Percentiles rank a stretch among this genome's conserved stretches.
Conservation (phyloP, 2,113 vertebrate genomes). For the Phalacrocorax carbo region DNA sequence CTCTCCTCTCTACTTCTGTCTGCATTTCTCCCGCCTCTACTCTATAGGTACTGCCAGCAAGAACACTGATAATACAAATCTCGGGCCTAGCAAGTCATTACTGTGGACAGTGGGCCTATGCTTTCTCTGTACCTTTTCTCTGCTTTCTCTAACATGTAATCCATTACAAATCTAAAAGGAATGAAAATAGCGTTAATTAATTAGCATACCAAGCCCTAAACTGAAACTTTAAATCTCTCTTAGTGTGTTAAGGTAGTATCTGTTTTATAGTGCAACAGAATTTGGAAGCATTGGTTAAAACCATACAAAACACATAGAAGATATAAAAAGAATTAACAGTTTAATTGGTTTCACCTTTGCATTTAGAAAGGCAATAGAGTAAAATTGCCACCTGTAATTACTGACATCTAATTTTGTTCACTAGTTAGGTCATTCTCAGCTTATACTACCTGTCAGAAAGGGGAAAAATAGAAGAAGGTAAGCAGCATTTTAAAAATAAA, state of each 20-base stretch:
- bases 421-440: constrained; percentile 58
- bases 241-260: constrained; percentile 29
- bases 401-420: constrained; percentile 30
- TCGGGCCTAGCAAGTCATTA: background rate
- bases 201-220: constrained; percentile 28
- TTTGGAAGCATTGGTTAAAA: constrained; percentile 59
- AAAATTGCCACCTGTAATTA: constrained; percentile 55
- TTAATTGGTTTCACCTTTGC: constrained; percentile 68
- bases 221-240: constrained; percentile 50
- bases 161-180: constrained; percentile 29
- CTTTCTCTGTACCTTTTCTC: background rate
- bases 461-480: constrained; percentile 13
- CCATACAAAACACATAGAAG: constrained; percentile 35
- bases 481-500: background rate
- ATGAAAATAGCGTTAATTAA: constrained; percentile 21
- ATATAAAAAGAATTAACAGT: constrained; percentile 59
- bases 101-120: background rate
- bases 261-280: constrained; percentile 39
- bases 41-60: fast-evolving
- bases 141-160: background rate
- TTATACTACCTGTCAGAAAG: constrained; percentile 39
- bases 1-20: background rate
- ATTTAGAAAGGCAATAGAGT: constrained; percentile 41
- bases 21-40: background rate
- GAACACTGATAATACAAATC: background rate